Evolutionary conservation across 2,113 vertebrate species (phyloP), one percentile per base, ranked within the genome.

Genomic region (Ondatra zibethicus): DNA sequence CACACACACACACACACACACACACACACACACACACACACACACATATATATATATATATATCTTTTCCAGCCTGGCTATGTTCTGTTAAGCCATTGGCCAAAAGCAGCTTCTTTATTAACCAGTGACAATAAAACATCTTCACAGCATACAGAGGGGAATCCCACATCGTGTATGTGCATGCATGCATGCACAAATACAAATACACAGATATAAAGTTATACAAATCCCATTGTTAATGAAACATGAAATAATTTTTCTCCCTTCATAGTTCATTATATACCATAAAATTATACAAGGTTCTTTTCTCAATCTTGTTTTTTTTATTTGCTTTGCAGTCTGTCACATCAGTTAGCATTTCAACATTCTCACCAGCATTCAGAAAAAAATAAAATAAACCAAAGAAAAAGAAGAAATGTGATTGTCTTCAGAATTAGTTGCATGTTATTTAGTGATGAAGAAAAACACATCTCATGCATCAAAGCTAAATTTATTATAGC

Each of bases 351-450:
- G 7, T 13, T 89, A 70, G 70, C 75, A 66, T 72, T 93, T 89
- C 23, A 92, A 42, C 13, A 92, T 82, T 47, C 42, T 77, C 42
- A 87, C 21, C 7, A 76, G 77, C 21, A 77, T 81, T 88, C 65
- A 36, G 50, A 78, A 76, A 50, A 52, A 80, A 82, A 93, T 19
- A 91, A 84, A 86, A 93, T 19, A 91, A 82, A 86, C 14, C 27
- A 86, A 55, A 39, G 17, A 84, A 91, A 92, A 95, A 21, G 33
- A 85, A 96, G 19, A 70, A 93, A 77, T 3, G 65, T 92, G 8
- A 47, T 52, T 14, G 9, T 97, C 14, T 31, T 86, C 27, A 93
- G 89, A 95, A 87, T 81, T 16, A 93, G 36, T 82, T 96, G 13
- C 31, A 68, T 93, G 7, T 50, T 86, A 58, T 12, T 65, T 50